Evolutionary conservation across 2,888 invertebrate species (phyloP).

Genomic region (Tenodera sinensis): DNA sequence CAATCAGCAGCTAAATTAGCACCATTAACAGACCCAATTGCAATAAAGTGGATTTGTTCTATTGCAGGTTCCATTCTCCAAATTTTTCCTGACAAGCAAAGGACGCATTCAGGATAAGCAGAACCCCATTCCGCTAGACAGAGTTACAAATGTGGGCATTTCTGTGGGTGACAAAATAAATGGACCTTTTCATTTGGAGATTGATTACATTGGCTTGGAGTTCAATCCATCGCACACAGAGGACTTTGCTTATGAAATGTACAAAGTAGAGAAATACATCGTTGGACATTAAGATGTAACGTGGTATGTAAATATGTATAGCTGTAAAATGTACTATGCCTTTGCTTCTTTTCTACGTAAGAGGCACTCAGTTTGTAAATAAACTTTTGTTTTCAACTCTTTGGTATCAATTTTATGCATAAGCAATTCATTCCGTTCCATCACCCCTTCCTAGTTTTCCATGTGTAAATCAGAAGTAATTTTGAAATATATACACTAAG

Average conservation of each 20-base stretch:
- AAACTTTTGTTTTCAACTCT: background rate
- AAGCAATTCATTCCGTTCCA: background rate
- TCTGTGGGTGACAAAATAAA: slow-evolving; percentile 73
- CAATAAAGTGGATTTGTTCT: background rate
- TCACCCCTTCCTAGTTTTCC: no score
- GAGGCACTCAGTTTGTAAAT: background rate
- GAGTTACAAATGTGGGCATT: slow-evolving; percentile 74
- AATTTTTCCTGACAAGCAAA: slow-evolving; percentile 78
- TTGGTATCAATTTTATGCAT: background rate
- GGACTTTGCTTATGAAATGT: slow-evolving; percentile 92
- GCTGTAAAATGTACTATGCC: background rate
- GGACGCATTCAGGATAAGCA: slow-evolving; percentile 86
- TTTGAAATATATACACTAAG: no score
- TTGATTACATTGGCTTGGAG: slow-evolving; percentile 88
- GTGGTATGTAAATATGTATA: background rate
- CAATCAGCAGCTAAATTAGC: no score
- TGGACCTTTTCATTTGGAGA: slow-evolving; percentile 85
- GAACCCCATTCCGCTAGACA: slow-evolving; percentile 54
- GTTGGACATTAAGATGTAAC: slow-evolving; percentile 44
- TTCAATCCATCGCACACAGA: slow-evolving; percentile 76
- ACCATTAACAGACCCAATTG: no score
- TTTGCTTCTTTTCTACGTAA: background rate
- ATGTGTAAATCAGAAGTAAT: no score
- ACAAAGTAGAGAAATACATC: slow-evolving; percentile 64
- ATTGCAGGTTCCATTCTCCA: slow-evolving; percentile 88